These are phyloP conservation scores for Leptopterna dolabrata DNA, from an alignment of 2,888 invertebrate species.

Conservation along the genomic window DNA sequence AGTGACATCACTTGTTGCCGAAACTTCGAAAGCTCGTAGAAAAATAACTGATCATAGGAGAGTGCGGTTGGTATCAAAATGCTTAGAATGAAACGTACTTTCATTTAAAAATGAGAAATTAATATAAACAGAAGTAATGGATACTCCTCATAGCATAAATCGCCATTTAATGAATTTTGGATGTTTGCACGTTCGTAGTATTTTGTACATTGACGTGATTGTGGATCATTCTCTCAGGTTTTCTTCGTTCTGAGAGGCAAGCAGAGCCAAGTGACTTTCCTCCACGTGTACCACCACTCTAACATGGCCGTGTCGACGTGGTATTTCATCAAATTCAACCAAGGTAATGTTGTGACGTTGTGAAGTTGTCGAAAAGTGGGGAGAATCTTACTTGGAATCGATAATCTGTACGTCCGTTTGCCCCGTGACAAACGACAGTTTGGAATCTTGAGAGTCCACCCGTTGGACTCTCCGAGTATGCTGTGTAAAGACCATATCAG, in stretches of 20 bases:
- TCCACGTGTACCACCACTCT: conserved; percentile 73
- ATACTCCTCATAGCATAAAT: too few species aligned
- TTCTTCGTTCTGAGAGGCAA: conserved; percentile 73
- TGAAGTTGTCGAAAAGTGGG: not conserved
- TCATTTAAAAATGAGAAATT: too few species aligned
- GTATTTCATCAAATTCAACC: conserved; percentile 71
- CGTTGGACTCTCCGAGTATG: too few species aligned
- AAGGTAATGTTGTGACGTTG: conserved; percentile 70
- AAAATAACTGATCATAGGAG: too few species aligned
- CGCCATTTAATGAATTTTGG: too few species aligned
- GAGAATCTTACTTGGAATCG: not conserved
- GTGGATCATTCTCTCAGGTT: conserved; percentile 65
- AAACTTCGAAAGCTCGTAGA: too few species aligned
- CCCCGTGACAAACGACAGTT: not conserved
- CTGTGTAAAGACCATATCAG: too few species aligned
- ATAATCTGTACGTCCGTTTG: too few species aligned
- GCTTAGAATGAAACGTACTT: too few species aligned
- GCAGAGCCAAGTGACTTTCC: conserved; percentile 71
- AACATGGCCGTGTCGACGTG: conserved; percentile 65
- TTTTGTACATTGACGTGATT: not conserved
- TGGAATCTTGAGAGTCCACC: not conserved
- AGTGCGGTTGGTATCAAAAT: too few species aligned
- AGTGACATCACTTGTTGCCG: too few species aligned
- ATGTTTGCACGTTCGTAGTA: not conserved
- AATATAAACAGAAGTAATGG: too few species aligned